Conservation (phyloP, 2,888 invertebrate species). For the Ommatoiulus sabulosus region DNA sequence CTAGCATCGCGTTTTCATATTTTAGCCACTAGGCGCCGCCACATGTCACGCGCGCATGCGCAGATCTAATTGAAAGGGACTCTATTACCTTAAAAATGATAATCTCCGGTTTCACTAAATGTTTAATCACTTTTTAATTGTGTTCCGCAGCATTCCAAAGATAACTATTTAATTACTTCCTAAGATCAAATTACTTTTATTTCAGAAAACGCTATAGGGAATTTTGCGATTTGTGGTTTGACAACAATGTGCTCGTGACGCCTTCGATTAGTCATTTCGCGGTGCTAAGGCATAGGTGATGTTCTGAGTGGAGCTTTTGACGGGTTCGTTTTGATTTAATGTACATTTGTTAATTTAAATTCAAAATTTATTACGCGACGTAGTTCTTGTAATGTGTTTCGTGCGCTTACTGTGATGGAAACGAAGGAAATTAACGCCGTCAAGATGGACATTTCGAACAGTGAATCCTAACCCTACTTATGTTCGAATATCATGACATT, state of each 20-base stretch:
- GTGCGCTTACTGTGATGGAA: not conserved
- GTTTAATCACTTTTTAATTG: too few relatives aligned
- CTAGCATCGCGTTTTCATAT: too few relatives aligned
- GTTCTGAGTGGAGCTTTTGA: not conserved
- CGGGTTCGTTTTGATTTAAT: not conserved
- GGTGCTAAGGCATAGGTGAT: not conserved
- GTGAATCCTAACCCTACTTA: not conserved
- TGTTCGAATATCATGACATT: conserved; percentile 23
- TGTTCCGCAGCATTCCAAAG: too few relatives aligned
- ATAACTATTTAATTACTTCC: too few relatives aligned
- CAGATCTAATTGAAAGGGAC: too few relatives aligned
- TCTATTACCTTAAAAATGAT: too few relatives aligned
- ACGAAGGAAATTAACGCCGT: not conserved
- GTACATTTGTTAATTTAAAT: not conserved
- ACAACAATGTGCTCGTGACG: not conserved
- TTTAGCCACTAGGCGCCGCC: too few relatives aligned
- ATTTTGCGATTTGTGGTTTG: not conserved
- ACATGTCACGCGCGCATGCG: too few relatives aligned
- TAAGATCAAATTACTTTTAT: too few relatives aligned
- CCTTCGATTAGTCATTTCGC: not conserved
- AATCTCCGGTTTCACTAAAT: too few relatives aligned
- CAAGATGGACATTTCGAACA: not conserved
- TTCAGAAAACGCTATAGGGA: too few relatives aligned
- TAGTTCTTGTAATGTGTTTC: not conserved
- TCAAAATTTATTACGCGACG: not conserved